Evolutionary conservation across 2,797 vertebrate species (phyloP), one percentile per base, ranked within the genome.

Genomic region (Notamacropus eugenii): DNA sequence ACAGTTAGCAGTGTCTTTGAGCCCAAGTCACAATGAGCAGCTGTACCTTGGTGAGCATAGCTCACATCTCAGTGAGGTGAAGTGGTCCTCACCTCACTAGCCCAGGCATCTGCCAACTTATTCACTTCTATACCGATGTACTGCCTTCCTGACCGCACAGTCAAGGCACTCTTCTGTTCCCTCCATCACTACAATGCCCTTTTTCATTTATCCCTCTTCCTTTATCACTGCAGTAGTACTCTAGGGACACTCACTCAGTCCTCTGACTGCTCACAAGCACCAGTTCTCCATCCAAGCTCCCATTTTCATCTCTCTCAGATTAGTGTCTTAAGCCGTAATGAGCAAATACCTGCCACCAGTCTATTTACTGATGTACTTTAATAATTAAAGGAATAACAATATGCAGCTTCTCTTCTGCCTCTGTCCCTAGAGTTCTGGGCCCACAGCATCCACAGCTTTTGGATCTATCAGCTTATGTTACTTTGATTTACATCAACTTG

Each of bases 401-500:
- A 87, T 27, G 0, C 19, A 40, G 16, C n/a, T 74, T 24, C 6
- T 40, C 67, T 74, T 74, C 31, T 74, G n/a, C n/a, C n/a, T 46
- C 40, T 46, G 6, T 46, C 40, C 74, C 22, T 24, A 4, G 46
- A 87, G 5, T 82, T 40, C 11, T 82, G n/a, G 19, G 16, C 40
- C 9, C 74, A 82, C 40, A 46, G 19, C 12, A 46, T 82, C 3
- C 40, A 82, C 9, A 46, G 92, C n/a, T 94, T 31, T 91, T 91
- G 24, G 92, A 52, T 87, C 74, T 24, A 58, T 96, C 93, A 96
- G 95, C 11, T 92, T 90, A 24, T 97, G 90, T 28, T 40, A 58
- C 10, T 55, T 93, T 90, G 93, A 95, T 90, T 95, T 96, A 92
- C 95, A 54, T 87, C 95, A 96, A 91, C 95, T 2, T 6, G 67